These are phyloP conservation scores for Leptocoma aspasia DNA, from an alignment of 2,113 vertebrate species.

Conservation along the genomic window DNA sequence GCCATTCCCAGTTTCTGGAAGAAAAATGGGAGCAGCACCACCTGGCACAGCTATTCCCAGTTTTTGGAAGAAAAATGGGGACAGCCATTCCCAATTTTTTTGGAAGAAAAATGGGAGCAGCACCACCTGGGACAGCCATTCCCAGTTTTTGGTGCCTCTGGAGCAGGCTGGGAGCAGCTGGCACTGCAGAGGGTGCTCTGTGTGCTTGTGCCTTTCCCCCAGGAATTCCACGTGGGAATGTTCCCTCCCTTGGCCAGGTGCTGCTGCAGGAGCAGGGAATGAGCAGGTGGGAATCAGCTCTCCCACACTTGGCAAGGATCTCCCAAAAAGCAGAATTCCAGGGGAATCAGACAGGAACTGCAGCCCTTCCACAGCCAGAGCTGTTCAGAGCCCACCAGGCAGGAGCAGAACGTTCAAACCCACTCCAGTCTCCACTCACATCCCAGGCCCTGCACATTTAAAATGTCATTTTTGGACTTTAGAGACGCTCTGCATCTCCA, in stretches of 20 bases:
- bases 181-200: not conserved
- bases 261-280: not conserved
- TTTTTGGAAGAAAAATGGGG: not conserved
- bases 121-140: not conserved
- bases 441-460: not conserved
- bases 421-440: rapidly evolving
- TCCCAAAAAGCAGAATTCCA: not conserved
- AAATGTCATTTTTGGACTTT: not conserved
- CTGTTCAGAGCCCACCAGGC: not conserved
- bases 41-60: too few species aligned
- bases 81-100: not conserved
- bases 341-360: not conserved
- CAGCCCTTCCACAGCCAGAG: not conserved
- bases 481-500: not conserved
- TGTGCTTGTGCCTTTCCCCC: not conserved
- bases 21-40: not conserved
- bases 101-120: rapidly evolving
- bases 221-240: not conserved
- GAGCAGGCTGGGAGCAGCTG: not conserved
- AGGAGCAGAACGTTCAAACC: not conserved
- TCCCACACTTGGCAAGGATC: not conserved
- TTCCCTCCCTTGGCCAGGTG: not conserved
- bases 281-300: not conserved
- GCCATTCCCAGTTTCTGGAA: not conserved
- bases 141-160: not conserved